Conservation (phyloP, 2,113 vertebrate species). For the Dendrocopos noguchii region DNA sequence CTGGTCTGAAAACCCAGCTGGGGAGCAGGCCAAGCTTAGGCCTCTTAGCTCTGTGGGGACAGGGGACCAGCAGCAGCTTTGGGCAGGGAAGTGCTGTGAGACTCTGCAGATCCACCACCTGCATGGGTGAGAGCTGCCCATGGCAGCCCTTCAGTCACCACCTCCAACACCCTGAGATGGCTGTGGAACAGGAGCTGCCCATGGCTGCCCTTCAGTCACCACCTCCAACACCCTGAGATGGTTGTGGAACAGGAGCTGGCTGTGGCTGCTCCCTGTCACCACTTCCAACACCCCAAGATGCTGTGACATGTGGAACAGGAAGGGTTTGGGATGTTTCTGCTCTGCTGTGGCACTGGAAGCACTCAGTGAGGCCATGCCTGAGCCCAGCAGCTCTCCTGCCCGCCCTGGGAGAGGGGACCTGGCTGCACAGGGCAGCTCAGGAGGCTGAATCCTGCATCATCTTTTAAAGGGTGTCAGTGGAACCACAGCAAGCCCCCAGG, state of each 20-base stretch:
- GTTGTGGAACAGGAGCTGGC: no score
- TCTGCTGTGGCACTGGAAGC: neutral
- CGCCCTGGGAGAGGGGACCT: fast-evolving
- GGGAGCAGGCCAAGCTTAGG: no score
- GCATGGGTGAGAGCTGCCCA: neutral
- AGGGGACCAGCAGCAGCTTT: fast-evolving
- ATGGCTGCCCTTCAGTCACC: no score
- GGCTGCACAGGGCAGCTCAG: fast-evolving
- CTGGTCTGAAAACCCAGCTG: no score
- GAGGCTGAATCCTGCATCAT: neutral
- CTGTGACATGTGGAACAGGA: no score
- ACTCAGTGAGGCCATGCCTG: fast-evolving
- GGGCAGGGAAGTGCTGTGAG: neutral
- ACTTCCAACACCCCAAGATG: fast-evolving
- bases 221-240: no score
- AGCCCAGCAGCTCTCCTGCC: neutral
- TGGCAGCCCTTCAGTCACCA: no score
- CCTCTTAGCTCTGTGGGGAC: no score
- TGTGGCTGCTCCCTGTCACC: no score
- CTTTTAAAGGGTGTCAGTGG: neutral
- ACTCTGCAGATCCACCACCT: neutral
- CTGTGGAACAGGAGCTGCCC: no score
- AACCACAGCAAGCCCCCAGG: neutral
- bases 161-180: no score
- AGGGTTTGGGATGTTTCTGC: neutral